Evolutionary conservation across 1,140 invertebrate species (phyloP).

Genomic region (Propsilocerus akamusi): DNA sequence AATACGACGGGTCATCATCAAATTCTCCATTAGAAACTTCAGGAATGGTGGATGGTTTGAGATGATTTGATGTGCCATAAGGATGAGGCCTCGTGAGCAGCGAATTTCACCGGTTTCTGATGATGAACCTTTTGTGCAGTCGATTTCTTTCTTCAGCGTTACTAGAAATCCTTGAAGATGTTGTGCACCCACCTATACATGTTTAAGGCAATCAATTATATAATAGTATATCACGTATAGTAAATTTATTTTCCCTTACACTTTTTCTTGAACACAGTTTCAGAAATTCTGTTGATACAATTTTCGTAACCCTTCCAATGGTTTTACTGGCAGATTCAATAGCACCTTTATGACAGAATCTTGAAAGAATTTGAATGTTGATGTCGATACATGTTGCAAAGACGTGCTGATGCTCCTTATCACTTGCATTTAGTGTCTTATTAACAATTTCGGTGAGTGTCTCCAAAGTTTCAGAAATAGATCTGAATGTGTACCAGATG

Average conservation of each 20-base stretch:
- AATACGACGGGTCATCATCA: not conserved
- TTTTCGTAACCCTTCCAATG: not conserved
- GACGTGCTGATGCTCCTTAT: not conserved
- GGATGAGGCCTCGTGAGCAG: not conserved
- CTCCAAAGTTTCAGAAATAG: not conserved
- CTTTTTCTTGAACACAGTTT: not conserved
- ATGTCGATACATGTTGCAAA: not conserved
- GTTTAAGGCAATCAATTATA: no score
- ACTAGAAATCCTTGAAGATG: not conserved
- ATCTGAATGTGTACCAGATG: not conserved
- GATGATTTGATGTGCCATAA: not conserved
- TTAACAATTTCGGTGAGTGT: not conserved
- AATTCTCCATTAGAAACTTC: not conserved
- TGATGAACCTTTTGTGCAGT: not conserved
- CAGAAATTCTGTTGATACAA: not conserved
- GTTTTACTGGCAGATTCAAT: not conserved
- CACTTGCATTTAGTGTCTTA: not conserved
- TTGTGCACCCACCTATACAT: no score
- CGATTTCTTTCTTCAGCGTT: not conserved
- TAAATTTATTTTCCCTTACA: no score
- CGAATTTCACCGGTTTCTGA: not conserved
- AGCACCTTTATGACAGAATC: not conserved
- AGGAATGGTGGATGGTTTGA: not conserved
- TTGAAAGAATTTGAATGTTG: not conserved
- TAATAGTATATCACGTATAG: no score